phyloP scores from a whole-genome alignment of 2,888 invertebrate genomes.

The Perizoma flavofasciatum region DNA sequence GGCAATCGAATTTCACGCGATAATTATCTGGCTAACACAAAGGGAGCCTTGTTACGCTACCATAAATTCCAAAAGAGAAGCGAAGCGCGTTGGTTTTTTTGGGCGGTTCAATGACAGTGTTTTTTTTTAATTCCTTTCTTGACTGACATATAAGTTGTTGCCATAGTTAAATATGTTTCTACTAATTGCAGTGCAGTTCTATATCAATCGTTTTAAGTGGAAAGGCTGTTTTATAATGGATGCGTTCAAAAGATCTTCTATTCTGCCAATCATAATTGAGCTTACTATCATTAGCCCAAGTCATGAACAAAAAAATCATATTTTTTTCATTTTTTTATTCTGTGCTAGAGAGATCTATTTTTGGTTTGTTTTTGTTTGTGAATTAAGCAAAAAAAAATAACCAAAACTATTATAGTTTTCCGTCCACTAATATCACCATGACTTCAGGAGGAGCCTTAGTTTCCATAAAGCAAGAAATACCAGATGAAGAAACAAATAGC shows the following conservation, averaged over 20 bases:
- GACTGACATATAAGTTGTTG: slow-evolving; percentile 54
- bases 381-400: not conserved
- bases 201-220: not conserved
- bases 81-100: slow-evolving; percentile 79
- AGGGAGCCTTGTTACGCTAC: slow-evolving; percentile 82
- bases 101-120: slow-evolving; percentile 74
- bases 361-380: not conserved
- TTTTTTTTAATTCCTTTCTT: slow-evolving; percentile 62
- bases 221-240: not conserved
- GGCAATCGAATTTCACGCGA: slow-evolving; percentile 66
- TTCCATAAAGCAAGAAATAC: not conserved
- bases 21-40: slow-evolving; percentile 69
- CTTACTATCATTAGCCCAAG: not conserved
- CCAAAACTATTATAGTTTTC: not conserved
- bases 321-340: too few relatives aligned
- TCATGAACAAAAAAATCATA: too few relatives aligned
- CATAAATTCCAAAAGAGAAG: slow-evolving; percentile 84
- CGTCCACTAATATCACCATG: not conserved
- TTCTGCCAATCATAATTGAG: slow-evolving; percentile 6
- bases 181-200: slow-evolving; percentile 1
- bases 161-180: slow-evolving; percentile 45
- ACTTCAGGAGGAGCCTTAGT: not conserved
- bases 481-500: not conserved
- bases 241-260: not conserved
- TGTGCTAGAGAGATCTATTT: not conserved